Evolutionary conservation across 2,888 invertebrate species (phyloP), one percentile per base, ranked within the genome.

Genomic region (Koerneria pararmatus): DNA sequence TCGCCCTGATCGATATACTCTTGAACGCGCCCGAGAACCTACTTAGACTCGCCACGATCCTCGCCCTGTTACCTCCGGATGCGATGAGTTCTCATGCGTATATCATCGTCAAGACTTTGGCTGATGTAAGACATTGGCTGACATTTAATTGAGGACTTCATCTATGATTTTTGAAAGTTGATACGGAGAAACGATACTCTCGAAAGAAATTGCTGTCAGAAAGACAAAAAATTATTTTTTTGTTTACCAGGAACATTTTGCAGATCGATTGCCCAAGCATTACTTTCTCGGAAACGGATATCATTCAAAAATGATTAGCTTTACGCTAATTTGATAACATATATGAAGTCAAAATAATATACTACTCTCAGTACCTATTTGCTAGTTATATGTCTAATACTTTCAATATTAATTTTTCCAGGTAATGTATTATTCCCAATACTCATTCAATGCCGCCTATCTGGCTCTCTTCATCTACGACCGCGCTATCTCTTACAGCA

Each of bases 381-480:
- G n/a, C n/a, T n/a, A n/a, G n/a, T n/a, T n/a, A n/a, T n/a, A n/a
- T n/a, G n/a, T n/a, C n/a, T n/a, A n/a, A n/a, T n/a, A n/a, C n/a
- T n/a, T n/a, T n/a, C n/a, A n/a, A n/a, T n/a, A n/a, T n/a, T 51
- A n/a, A 24, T 51, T 8, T 1, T 53, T 70, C 6, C 56, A 71
- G 71, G 67, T 71, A 29, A 65, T 73, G 32, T 73, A 73, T 65
- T 73, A 73, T 59, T 71, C 67, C n/a, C 73, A 73, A 41, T 73
- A 73, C 61, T 66, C 65, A 49, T 73, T 73, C 65, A 73, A 73
- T 46, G 73, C 69, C 37, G 73, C 74, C 27, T 73, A 71, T 27
- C 64, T 73, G 3, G 73, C 73, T 3, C 57, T 73, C 15, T 73
- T 73, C 64, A 71, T 73, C 67, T 73, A 73, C 41, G 73, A 73